Evolutionary conservation across 2,888 invertebrate species (phyloP).

Genomic region (Ormyrus labotus): DNA sequence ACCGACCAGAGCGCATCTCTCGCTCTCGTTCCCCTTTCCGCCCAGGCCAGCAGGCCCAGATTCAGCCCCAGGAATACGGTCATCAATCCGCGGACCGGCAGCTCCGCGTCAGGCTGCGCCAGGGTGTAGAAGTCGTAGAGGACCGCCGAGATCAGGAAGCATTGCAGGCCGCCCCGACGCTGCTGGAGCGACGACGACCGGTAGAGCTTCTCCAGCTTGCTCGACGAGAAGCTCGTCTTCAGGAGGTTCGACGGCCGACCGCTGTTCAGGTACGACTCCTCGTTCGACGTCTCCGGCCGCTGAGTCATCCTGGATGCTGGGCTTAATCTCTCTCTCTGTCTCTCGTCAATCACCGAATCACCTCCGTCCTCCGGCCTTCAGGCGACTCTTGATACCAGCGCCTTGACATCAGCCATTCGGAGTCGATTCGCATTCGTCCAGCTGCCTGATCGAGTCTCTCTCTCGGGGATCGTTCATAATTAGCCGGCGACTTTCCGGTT

Average conservation of each 20-base stretch:
- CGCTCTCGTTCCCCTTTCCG: constrained; percentile 67
- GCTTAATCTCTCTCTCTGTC: not conserved
- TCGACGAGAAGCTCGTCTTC: constrained; percentile 79
- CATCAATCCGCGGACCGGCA: constrained; percentile 68
- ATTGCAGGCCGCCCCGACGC: constrained; percentile 83
- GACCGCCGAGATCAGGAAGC: constrained; percentile 83
- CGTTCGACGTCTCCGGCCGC: constrained; percentile 69
- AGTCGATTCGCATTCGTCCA: too few relatives aligned
- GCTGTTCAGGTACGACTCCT: constrained; percentile 73
- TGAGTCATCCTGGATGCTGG: constrained; percentile 61
- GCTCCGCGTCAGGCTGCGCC: constrained; percentile 76
- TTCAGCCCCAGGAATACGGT: constrained; percentile 72
- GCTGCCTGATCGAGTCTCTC: too few relatives aligned
- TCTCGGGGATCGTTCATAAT: too few relatives aligned
- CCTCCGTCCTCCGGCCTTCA: constrained; percentile 8
- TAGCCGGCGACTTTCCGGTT: too few relatives aligned
- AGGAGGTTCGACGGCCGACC: constrained; percentile 73
- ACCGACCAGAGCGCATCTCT: constrained; percentile 77
- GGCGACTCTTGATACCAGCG: constrained; percentile 3
- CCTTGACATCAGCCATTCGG: too few relatives aligned
- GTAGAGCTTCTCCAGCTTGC: constrained; percentile 83
- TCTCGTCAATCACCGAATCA: not conserved
- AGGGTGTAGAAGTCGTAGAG: constrained; percentile 82
- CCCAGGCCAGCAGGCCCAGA: constrained; percentile 71
- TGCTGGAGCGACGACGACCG: constrained; percentile 85